Evolutionary conservation across 2,797 vertebrate genomes (phyloP).

Genomic region (Scleropages formosus): DNA sequence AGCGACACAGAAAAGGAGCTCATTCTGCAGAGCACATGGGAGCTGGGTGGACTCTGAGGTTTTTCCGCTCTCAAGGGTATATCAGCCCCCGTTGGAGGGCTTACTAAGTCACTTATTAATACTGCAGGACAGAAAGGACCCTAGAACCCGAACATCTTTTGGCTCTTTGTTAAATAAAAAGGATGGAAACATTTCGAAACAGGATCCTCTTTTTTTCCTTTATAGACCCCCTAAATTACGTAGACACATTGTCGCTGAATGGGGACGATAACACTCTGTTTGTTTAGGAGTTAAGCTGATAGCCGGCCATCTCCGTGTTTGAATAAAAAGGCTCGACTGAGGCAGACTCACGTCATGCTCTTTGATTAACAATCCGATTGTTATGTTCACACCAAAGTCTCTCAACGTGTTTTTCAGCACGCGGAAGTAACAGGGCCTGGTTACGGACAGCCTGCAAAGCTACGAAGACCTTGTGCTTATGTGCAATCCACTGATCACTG

Average conservation of each 20-base stretch:
- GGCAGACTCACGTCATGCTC: neutral
- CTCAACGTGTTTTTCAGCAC: neutral
- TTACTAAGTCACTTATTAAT: conserved; percentile 45
- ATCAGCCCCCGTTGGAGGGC: conserved; percentile 29
- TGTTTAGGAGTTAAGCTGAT: neutral
- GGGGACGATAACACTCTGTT: neutral
- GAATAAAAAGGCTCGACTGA: neutral
- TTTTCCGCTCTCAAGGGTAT: neutral
- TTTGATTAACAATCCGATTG: neutral
- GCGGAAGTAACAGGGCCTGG: neutral
- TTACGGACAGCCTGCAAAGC: conserved; percentile 8
- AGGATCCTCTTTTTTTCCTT: conserved; percentile 34
- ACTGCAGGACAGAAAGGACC: neutral
- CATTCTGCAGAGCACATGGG: conserved; percentile 28
- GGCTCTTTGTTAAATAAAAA: conserved; percentile 34
- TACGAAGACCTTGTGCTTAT: no score
- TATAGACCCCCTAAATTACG: neutral
- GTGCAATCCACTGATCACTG: no score
- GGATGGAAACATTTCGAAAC: conserved; percentile 30
- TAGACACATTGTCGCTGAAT: neutral
- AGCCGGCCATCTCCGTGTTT: neutral
- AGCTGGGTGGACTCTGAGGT: neutral
- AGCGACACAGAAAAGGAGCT: conserved; percentile 16
- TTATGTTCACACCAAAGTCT: neutral
- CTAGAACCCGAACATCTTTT: neutral